These are phyloP conservation scores for Arctia plantaginis DNA, from an alignment of 2,888 invertebrate genomes.

Conservation along the genomic window DNA sequence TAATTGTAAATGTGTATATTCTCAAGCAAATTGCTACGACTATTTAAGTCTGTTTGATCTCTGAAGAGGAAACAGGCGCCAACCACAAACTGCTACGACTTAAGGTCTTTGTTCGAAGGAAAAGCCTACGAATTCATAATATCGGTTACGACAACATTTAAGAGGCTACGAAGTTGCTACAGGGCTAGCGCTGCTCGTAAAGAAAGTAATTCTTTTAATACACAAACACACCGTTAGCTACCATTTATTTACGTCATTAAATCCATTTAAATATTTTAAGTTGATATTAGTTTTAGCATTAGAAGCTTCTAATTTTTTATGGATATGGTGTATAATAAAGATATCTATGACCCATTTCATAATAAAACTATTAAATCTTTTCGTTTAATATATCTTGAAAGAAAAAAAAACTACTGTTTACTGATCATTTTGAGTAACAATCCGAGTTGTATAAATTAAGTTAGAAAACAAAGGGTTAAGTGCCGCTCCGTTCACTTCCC, in stretches of 20 bases:
- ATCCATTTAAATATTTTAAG: too few relatives aligned
- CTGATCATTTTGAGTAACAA: neutral
- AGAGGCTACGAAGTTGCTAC: too few relatives aligned
- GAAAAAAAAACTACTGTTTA: neutral
- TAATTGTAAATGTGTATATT: conserved; percentile 8
- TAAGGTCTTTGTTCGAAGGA: neutral
- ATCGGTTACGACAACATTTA: conserved; percentile 1
- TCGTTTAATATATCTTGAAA: neutral
- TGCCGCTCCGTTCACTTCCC: neutral
- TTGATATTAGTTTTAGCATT: too few relatives aligned
- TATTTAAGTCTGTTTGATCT: neutral
- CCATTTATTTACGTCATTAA: too few relatives aligned
- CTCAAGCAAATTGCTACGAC: conserved; percentile 5
- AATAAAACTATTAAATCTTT: too few relatives aligned
- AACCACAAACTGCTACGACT: conserved; percentile 5
- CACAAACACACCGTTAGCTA: too few relatives aligned
- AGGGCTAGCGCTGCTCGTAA: too few relatives aligned
- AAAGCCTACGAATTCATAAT: neutral
- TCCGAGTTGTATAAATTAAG: neutral
- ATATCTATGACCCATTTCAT: too few relatives aligned
- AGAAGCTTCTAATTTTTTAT: too few relatives aligned
- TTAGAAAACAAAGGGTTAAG: neutral
- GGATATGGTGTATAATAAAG: too few relatives aligned
- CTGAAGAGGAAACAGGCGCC: conserved; percentile 5
- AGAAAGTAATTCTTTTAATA: too few relatives aligned